Evolutionary conservation across 2,888 invertebrate genomes (phyloP).

Genomic region (Meandrusa payeni): DNA sequence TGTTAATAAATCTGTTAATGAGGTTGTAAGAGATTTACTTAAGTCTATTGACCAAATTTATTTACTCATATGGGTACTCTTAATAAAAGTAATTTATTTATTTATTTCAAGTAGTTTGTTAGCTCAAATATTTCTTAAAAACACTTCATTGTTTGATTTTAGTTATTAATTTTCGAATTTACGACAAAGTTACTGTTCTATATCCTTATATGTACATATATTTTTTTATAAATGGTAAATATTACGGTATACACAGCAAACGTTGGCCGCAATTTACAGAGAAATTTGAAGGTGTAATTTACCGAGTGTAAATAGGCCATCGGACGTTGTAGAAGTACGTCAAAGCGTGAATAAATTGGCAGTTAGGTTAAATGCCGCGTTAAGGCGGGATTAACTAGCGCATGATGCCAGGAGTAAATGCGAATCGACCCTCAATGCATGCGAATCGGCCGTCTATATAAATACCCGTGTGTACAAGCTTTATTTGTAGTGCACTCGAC

Average conservation of each 20-base stretch:
- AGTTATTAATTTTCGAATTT: too few species aligned
- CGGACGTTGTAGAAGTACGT: constrained; percentile 22
- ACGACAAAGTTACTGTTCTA: too few species aligned
- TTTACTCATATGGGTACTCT: too few species aligned
- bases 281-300: constrained; percentile 17
- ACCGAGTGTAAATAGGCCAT: constrained; percentile 22
- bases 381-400: constrained; percentile 45
- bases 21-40: too few species aligned
- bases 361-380: constrained; percentile 26
- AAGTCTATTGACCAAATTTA: too few species aligned
- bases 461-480: constrained; percentile 48
- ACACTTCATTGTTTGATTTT: too few species aligned
- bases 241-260: too few species aligned
- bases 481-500: constrained; percentile 43
- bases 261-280: constrained; percentile 16
- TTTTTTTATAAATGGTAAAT: too few species aligned
- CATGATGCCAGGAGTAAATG: constrained; percentile 57
- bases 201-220: too few species aligned
- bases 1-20: background rate
- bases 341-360: constrained; percentile 26
- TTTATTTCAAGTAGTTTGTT: too few species aligned
- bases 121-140: too few species aligned
- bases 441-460: constrained; percentile 47
- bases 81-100: too few species aligned
- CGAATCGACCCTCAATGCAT: constrained; percentile 40